Conservation (phyloP, 2,888 invertebrate species). For the Watsonalla cultraria region DNA sequence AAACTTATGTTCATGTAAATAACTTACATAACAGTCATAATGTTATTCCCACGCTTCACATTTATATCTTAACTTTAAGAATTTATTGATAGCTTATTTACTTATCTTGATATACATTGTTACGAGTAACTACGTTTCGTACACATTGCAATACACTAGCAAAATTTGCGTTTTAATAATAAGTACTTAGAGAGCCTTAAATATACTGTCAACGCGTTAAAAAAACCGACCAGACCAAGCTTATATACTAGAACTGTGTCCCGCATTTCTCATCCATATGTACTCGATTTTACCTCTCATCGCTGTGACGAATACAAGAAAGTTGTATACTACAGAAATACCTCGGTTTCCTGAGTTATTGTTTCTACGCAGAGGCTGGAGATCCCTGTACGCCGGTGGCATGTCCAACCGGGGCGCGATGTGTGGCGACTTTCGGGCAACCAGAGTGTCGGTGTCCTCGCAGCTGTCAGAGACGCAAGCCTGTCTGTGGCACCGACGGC, state of each 20-base stretch:
- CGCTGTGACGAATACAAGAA: too few species aligned
- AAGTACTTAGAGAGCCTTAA: too few species aligned
- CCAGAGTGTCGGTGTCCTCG: slow-evolving; percentile 81
- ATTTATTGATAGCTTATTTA: neutral
- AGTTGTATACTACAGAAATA: too few species aligned
- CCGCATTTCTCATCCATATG: too few species aligned
- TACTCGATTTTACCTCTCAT: too few species aligned
- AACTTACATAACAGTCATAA: neutral
- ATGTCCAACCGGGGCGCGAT: slow-evolving; percentile 85
- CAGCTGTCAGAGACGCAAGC: slow-evolving; percentile 83
- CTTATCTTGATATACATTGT: too few species aligned
- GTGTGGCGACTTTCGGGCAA: slow-evolving; percentile 82
- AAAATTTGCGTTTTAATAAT: too few species aligned
- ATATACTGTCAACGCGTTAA: too few species aligned
- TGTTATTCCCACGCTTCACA: neutral
- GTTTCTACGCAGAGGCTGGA: slow-evolving; percentile 72
- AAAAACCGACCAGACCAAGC: too few species aligned
- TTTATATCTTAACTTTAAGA: neutral
- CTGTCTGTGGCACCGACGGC: slow-evolving; percentile 93
- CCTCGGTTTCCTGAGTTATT: neutral
- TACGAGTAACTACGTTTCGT: too few species aligned
- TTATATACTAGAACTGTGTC: too few species aligned
- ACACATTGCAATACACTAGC: too few species aligned
- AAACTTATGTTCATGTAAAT: neutral
- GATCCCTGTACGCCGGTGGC: slow-evolving; percentile 85